Evolutionary conservation across 2,113 vertebrate species (phyloP), one percentile per base, ranked within the genome.

Genomic region (Lampris megalopsis): DNA sequence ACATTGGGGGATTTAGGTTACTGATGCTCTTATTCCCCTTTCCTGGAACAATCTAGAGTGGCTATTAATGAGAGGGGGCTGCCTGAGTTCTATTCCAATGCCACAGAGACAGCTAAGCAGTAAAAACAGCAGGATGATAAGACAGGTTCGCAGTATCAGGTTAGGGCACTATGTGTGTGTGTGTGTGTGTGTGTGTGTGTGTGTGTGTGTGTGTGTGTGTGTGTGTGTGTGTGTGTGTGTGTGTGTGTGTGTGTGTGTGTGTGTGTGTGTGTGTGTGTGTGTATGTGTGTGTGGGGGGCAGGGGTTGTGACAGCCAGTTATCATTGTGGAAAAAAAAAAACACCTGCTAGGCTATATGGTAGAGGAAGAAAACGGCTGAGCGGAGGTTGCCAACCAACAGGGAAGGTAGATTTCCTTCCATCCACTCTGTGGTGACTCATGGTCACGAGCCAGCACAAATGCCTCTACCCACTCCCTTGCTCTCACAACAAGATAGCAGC

Each of bases 41-140:
- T 90, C 91, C 89, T 82, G 88, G 88, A 94, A 90, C 86, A 92
- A 91, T 88, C 81, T 85, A 85, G 80, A 70, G 83, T 53, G 71
- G 73, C 80, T 87, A 86, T 88, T 87, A 87, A 92, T 71, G 64
- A 84, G 72, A 24, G 48, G 5, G 52, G 61, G 45, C 71, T 65
- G 58, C 9, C 67, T 72, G 40, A 81, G 74, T 49, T 79, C 60
- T 74, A 71, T 80, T 77, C 73, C 60, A 76, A 45, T 37, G 58
- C 64, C 62, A 57, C 50, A 7, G 41, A 11, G 60, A 13, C 36
- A 59, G 65, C 68, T 58, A 36, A 66, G 71, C 72, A 72, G 48
- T 68, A 75, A 78, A 82, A 85, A 75, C 53, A 53, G 80, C 62
- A 65, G 63, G 68, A 68, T 74, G 79, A 77, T 43, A 68, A 73